Evolutionary conservation across 2,113 vertebrate species (phyloP), one percentile per base, ranked within the genome.

Genomic region (Aptenodytes patagonicus): DNA sequence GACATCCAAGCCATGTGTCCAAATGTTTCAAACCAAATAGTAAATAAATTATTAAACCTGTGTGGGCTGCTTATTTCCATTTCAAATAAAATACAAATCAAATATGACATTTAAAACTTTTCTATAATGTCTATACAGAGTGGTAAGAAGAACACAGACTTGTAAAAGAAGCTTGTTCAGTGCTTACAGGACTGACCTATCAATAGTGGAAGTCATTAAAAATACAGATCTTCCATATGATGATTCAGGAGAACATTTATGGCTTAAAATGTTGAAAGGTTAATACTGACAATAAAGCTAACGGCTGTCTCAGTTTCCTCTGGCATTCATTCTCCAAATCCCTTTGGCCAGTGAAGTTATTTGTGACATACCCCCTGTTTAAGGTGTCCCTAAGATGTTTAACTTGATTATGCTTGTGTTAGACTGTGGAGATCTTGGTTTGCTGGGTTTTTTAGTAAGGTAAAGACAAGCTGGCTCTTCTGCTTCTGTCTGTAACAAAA

Each of bases 41-140:
- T 66, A 51, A 65, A 92, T 94, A 94, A 95, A 93, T 96, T 92
- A 96, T 96, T 96, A 92, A 93, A 44, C 49, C 36, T 83, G 20
- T 31, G 34, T 78, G 66, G 11, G 40, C 36, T 89, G 49, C 89
- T 93, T 58, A 58, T 97, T 93, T 97, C 81, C 81, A 89, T 87
- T 94, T 93, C 75, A 95, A 91, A 95, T 90, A 89, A 89, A 91
- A 93, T 66, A 91, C 57, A 68, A 76, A 72, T 73, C 32, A 93
- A 71, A 89, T 94, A 83, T 46, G 86, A 93, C 47, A 92, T 94
- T 87, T 95, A 49, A 92, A 91, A 89, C 26, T 95, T 93, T 83
- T 68, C 32, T 44, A 38, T 70, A 75, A 76, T 28, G 25, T 36
- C 47, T 87, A 64, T 40, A 80, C 87, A 86, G 58, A 87, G 6